A percentile compares a stretch with the other conserved stretches of the same genome.
phyloP scores from a whole-genome alignment of 1,140 invertebrate species.

The Gryllus bimaculatus region DNA sequence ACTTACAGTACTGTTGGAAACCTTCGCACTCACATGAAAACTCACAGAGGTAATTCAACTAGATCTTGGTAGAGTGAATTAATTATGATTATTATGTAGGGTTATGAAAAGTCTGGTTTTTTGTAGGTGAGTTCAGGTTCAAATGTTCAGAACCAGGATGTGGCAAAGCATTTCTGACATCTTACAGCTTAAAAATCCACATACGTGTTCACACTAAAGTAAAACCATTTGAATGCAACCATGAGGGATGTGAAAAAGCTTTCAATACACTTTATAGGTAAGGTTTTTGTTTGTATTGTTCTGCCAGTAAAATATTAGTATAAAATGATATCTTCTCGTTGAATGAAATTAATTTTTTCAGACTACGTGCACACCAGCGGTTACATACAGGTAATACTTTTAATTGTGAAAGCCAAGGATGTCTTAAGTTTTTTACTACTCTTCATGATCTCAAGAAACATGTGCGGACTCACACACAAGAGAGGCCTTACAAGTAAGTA shows the following conservation, averaged over 20 bases:
- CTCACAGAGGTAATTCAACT: constrained; percentile 70
- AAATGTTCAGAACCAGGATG: constrained; percentile 79
- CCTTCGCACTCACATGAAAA: constrained; percentile 90
- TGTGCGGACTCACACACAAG: constrained; percentile 81
- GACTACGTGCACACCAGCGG: constrained; percentile 82
- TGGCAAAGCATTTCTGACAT: constrained; percentile 88
- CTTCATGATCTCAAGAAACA: constrained; percentile 90
- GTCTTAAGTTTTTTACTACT: constrained; percentile 87
- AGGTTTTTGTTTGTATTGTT: constrained; percentile 24
- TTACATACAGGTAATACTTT: constrained; percentile 93
- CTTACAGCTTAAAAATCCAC: constrained; percentile 91
- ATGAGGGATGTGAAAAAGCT: constrained; percentile 75
- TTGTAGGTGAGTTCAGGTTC: constrained; percentile 86
- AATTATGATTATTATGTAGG: neutral
- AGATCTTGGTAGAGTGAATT: neutral
- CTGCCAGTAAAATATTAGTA: neutral
- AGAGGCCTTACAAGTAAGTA: constrained; percentile 80
- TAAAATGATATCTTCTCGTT: neutral
- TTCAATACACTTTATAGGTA: constrained; percentile 88
- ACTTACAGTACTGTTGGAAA: constrained; percentile 93
- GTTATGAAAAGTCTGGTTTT: constrained; percentile 16
- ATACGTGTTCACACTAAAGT: constrained; percentile 90
- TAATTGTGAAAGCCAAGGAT: constrained; percentile 76
- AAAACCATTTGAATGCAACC: constrained; percentile 75
- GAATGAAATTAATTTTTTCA: constrained; percentile 31